phyloP scores from a whole-genome alignment of 1,140 invertebrate genomes.

The Tetraneura akinire region DNA sequence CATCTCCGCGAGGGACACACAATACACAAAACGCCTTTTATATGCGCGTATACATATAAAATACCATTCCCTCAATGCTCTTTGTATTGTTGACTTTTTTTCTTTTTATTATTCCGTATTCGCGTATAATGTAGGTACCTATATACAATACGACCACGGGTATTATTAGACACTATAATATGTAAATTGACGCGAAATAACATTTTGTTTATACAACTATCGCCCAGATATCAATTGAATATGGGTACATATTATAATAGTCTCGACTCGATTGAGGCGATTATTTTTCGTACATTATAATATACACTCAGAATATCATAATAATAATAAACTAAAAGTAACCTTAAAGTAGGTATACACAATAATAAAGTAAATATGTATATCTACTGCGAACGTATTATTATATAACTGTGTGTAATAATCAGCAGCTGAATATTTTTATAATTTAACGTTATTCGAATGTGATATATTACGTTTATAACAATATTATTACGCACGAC shows the following conservation, averaged over 20 bases:
- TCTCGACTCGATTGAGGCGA: background rate
- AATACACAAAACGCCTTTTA: slow-evolving; percentile 39
- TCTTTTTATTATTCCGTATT: too few relatives aligned
- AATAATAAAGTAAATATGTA: too few relatives aligned
- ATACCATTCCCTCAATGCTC: slow-evolving; percentile 30
- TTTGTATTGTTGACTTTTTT: slow-evolving; percentile 35
- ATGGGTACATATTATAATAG: slow-evolving; percentile 6
- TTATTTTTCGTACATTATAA: too few relatives aligned
- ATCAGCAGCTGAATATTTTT: too few relatives aligned
- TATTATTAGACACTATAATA: slow-evolving; percentile 48
- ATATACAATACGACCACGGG: background rate
- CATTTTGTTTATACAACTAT: slow-evolving; percentile 37
- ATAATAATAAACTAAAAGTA: too few relatives aligned
- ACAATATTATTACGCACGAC: too few relatives aligned
- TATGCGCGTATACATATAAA: too few relatives aligned
- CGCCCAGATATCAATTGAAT: background rate
- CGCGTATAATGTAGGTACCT: background rate
- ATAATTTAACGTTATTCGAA: too few relatives aligned
- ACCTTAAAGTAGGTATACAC: too few relatives aligned
- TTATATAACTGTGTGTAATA: background rate
- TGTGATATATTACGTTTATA: background rate
- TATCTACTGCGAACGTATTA: background rate
- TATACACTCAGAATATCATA: too few relatives aligned
- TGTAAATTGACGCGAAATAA: slow-evolving; percentile 41
- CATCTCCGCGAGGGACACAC: slow-evolving; percentile 15